Conservation (phyloP, 2,113 vertebrate species). For the Cololabis saira region DNA sequence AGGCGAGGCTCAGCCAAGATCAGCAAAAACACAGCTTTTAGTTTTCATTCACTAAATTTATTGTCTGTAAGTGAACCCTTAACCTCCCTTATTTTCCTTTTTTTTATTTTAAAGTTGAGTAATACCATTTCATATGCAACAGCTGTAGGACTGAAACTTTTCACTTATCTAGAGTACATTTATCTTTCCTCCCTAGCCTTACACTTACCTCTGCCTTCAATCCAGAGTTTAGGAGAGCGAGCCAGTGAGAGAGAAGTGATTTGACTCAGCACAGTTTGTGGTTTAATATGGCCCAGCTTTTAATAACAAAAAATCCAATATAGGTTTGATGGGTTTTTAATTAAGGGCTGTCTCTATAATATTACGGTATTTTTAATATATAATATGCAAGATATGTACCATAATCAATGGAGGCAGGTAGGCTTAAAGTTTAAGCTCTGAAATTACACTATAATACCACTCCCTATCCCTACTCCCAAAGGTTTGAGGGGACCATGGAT, state of each 20-base stretch:
- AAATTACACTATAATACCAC: conserved; percentile 49
- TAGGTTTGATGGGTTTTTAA: conserved; percentile 48
- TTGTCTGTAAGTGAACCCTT: conserved; percentile 14
- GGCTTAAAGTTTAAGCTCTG: conserved; percentile 43
- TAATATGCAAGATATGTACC: background rate
- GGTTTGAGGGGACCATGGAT: conserved; percentile 46
- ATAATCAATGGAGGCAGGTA: conserved; percentile 31
- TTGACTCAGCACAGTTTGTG: conserved; percentile 36
- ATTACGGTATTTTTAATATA: conserved; percentile 6
- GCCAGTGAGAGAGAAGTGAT: conserved; percentile 9
- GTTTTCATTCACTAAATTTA: conserved; percentile 38
- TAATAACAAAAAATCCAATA: conserved; percentile 25
- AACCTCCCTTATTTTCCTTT: conserved; percentile 14
- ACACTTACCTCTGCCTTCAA: conserved; percentile 35
- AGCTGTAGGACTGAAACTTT: conserved; percentile 16
- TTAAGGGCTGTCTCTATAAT: conserved; percentile 37
- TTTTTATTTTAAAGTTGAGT: conserved; percentile 4
- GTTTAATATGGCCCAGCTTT: conserved; percentile 19
- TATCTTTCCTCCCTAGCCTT: conserved; percentile 27
- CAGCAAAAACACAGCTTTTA: conserved; percentile 29
- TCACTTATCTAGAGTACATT: conserved; percentile 29
- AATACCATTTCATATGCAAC: conserved; percentile 3
- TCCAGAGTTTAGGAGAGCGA: background rate
- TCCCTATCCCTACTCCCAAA: conserved; percentile 22
- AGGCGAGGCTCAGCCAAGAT: conserved; percentile 30